Percentiles rank a stretch among this genome's conserved stretches.
Conservation (phyloP, 2,888 invertebrate species). For the Eilema sororculum region DNA sequence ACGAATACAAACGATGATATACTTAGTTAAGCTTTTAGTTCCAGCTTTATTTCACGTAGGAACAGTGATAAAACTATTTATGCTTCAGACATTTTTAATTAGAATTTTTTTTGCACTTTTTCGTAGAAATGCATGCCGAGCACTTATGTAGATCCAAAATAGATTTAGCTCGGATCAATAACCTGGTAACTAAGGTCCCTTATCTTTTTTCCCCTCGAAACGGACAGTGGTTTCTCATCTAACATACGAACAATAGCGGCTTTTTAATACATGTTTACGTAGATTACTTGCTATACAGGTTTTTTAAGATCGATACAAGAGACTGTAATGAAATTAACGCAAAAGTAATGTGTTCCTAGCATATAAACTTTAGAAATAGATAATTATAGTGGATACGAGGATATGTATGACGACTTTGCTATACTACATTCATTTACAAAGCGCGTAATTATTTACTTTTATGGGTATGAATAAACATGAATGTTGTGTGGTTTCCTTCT, state of each 20-base stretch:
- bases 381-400: background rate
- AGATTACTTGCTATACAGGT: slow-evolving; percentile 29
- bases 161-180: slow-evolving; percentile 76
- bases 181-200: slow-evolving; percentile 64
- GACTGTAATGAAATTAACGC: slow-evolving; percentile 24
- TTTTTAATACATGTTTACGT: slow-evolving; percentile 30
- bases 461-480: background rate
- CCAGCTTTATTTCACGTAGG: slow-evolving; percentile 24
- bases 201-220: slow-evolving; percentile 53
- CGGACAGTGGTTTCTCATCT: slow-evolving; percentile 42
- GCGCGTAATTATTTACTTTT: background rate
- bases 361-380: background rate
- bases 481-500: background rate
- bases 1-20: slow-evolving; percentile 37
- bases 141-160: slow-evolving; percentile 65
- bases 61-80: slow-evolving; percentile 31
- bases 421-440: background rate
- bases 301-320: slow-evolving; percentile 25
- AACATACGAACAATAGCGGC: slow-evolving; percentile 24
- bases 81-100: slow-evolving; percentile 38
- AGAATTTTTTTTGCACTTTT: slow-evolving; percentile 30
- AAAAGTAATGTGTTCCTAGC: slow-evolving; percentile 19
- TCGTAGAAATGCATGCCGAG: slow-evolving; percentile 41
- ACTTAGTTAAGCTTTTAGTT: slow-evolving; percentile 31
- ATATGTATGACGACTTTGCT: background rate